These are phyloP conservation scores for Casuarius casuarius DNA, from an alignment of 2,113 vertebrate genomes.

Conservation along the genomic window DNA sequence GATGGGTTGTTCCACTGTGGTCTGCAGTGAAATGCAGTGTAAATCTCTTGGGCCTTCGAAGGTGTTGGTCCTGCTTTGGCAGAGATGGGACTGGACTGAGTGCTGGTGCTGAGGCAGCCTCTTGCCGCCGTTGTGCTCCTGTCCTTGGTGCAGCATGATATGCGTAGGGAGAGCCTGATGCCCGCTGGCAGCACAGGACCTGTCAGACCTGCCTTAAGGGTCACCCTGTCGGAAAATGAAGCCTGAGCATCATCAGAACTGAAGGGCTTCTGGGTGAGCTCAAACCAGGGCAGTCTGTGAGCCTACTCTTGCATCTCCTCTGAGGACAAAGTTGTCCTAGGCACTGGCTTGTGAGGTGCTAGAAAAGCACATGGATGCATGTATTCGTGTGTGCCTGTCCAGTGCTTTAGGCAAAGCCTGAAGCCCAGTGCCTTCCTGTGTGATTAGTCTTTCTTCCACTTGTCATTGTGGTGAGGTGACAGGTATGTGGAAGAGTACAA, in stretches of 20 bases:
- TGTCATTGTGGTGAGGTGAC: neutral
- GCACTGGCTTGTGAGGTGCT: neutral
- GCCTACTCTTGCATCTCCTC: neutral
- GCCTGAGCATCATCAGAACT: neutral
- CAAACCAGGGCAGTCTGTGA: neutral
- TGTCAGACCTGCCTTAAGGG: neutral
- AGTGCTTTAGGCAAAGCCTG: neutral
- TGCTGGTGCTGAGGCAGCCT: fast-evolving
- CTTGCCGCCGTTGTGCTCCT: neutral
- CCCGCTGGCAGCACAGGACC: neutral
- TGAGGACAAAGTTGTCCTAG: neutral
- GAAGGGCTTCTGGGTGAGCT: neutral
- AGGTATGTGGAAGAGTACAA: neutral
- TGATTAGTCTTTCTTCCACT: neutral
- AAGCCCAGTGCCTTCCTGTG: neutral
- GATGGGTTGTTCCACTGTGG: neutral
- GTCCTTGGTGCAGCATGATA: neutral
- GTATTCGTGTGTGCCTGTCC: neutral
- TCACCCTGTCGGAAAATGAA: fast-evolving
- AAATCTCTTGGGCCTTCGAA: neutral
- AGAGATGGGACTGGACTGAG: neutral
- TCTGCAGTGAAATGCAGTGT: neutral
- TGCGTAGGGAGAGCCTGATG: neutral
- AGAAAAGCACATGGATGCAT: neutral
- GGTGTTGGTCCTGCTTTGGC: neutral